phyloP scores from a whole-genome alignment of 2,113 vertebrate genomes.

The Neotragus pygmaeus region DNA sequence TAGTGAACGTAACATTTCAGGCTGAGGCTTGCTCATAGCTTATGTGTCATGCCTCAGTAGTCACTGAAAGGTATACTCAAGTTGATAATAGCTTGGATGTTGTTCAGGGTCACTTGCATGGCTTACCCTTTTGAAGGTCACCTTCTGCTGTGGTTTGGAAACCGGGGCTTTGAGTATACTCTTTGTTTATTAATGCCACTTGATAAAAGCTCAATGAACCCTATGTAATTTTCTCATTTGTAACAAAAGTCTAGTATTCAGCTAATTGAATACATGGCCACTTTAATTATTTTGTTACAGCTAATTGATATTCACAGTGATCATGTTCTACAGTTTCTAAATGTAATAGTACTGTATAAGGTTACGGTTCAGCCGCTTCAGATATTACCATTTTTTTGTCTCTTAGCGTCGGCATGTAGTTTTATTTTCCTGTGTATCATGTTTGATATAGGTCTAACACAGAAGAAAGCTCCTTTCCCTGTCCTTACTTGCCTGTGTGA shows the following conservation, averaged over 20 bases:
- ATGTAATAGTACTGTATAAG: constrained; percentile 79
- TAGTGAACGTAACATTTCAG: background rate
- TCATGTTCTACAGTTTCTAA: constrained; percentile 60
- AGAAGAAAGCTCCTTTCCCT: background rate
- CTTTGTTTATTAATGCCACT: constrained; percentile 43
- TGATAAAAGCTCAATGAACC: constrained; percentile 57
- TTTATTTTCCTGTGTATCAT: background rate
- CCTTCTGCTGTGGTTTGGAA: constrained; percentile 26
- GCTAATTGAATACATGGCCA: constrained; percentile 72
- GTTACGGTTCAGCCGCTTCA: constrained; percentile 48
- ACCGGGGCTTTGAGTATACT: background rate
- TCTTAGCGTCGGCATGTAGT: background rate
- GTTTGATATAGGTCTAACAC: background rate
- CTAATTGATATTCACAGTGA: constrained; percentile 73
- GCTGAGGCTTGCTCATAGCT: background rate
- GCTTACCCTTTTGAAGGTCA: constrained; percentile 2
- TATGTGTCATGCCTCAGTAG: background rate
- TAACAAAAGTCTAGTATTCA: constrained; percentile 63
- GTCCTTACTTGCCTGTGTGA: background rate
- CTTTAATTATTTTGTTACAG: constrained; percentile 77
- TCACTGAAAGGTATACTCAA: background rate
- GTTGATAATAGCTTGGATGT: background rate
- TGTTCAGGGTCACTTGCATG: background rate
- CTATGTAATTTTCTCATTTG: constrained; percentile 54
- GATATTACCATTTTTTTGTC: background rate